Evolutionary conservation across 2,113 vertebrate species (phyloP), one percentile per base, ranked within the genome.

Genomic region (Donacobius atricapilla): DNA sequence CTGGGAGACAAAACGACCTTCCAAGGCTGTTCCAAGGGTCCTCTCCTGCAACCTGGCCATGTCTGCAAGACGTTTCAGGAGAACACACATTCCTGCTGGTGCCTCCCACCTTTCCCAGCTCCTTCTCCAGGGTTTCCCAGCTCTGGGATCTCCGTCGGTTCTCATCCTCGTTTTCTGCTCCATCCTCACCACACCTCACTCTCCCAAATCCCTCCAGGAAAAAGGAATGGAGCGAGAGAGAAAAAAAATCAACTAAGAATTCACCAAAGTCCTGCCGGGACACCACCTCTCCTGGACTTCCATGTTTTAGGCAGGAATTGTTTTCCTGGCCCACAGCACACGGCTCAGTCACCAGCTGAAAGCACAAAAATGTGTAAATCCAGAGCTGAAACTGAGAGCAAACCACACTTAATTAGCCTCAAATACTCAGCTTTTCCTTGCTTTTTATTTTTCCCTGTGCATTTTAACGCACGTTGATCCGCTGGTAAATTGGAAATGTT

Each of bases 141-240:
- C 21, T 30, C 15, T 25, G 31, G 7, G 2, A 25, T 22, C 48
- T 79, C 27, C 0, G 0, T 7, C 27, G n/a, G 12, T 11, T 57
- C 61, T 19, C 11, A 1, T 30, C 30, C 9, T 42, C 14, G 7
- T 14, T 72, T 22, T 17, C 48, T 10, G 2, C 35, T 61, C 58
- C 45, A 19, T 42, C 37, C 25, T 13, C 23, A 4, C 6, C 1
- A 3, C 4, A 6, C 16, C 8, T 33, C 54, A 33, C 19, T 76
- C 33, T 17, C 68, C 45, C 60, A 47, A 45, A 89, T 15, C 37
- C 63, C 69, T 25, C 22, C 57, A 33, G 40, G 9, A 51, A 81
- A 72, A 31, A 58, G 1, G 0, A 31, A 0, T 0, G 0, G 1
- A 20, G 3, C 0, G 1, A 69, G 10, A 56, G 2, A 31, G 2